Evolutionary conservation across 1,140 invertebrate species (phyloP), one percentile per base, ranked within the genome.

Genomic region (Pogonognathellus flavescens): DNA sequence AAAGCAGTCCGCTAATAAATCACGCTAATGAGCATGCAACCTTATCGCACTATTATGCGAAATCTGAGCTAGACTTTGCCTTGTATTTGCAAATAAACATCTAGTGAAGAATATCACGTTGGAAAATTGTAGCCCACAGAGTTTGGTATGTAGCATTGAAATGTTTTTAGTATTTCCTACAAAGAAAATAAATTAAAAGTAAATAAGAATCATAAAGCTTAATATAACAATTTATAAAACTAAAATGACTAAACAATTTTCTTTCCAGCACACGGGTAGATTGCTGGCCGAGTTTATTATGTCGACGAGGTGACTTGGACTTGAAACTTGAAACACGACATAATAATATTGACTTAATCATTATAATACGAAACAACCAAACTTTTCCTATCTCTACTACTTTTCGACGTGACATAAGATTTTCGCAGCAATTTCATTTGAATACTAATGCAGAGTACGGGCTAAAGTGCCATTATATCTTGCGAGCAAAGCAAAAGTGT

Each of bases 21-120:
- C 70, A 76, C 70, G 70, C 70, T 76, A 76, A 76, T 76, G 70
- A 76, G 70, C 70, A 76, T 76, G 70, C 70, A 76, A 76, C 70
- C 31, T 76, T 76, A 76, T 76, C 70, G 6, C 49, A 31, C 20
- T 20, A 66, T 49, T 49, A 72, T 22, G 25, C 41, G 70, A 76
- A 76, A 50, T 76, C 70, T 76, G 49, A 20, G 70, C 70, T 31
- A n/a, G 41, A 41, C 25, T 76, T 49, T 18, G 70, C 25, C 16
- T 14, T 18, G n/a, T 76, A 31, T 50, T 31, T 41, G 70, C 41
- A 76, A 31, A 18, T 76, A n/a, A 31, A 16, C 49, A 76, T 76
- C 70, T 31, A 50, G n/a, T 50, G 70, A 76, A 50, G 31, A 76
- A 76, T 76, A 25, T 41, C 41, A 76, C 13, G 25, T 72, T 72